Conservation (phyloP, 1,140 invertebrate species). For the Lasioglossum albipes region DNA sequence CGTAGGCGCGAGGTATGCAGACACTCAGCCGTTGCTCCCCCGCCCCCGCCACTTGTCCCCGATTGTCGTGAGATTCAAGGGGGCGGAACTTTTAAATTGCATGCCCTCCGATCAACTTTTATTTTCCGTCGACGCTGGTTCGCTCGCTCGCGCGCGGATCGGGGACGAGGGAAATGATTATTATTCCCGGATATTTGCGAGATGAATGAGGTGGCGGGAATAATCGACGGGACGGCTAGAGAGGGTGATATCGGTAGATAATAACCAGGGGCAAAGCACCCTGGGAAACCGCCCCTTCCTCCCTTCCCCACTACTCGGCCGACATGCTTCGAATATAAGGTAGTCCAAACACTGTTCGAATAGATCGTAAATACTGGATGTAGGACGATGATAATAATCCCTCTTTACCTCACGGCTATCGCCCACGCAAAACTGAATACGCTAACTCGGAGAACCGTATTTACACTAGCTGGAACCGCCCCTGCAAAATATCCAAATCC, state of each 20-base stretch:
- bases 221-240: slow-evolving; percentile 14
- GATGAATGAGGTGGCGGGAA: slow-evolving; percentile 24
- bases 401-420: no score
- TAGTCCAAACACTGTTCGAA: slow-evolving; percentile 10
- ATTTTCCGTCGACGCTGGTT: slow-evolving; percentile 4
- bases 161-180: neutral
- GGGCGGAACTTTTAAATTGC: slow-evolving; percentile 19
- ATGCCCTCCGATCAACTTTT: slow-evolving; percentile 15
- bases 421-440: no score
- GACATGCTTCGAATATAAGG: neutral
- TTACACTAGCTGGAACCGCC: no score
- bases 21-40: no score
- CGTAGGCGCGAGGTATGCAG: no score
- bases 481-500: no score
- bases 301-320: no score
- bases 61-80: slow-evolving; percentile 10
- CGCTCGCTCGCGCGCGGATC: no score
- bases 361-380: slow-evolving; percentile 9
- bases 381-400: no score
- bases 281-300: neutral
- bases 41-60: neutral
- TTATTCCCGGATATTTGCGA: slow-evolving; percentile 31
- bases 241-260: slow-evolving; percentile 32
- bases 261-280: slow-evolving; percentile 13
- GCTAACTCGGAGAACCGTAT: no score